Evolutionary conservation across 1,140 invertebrate species (phyloP), one percentile per base, ranked within the genome.

Genomic region (Euglossa dilemma): DNA sequence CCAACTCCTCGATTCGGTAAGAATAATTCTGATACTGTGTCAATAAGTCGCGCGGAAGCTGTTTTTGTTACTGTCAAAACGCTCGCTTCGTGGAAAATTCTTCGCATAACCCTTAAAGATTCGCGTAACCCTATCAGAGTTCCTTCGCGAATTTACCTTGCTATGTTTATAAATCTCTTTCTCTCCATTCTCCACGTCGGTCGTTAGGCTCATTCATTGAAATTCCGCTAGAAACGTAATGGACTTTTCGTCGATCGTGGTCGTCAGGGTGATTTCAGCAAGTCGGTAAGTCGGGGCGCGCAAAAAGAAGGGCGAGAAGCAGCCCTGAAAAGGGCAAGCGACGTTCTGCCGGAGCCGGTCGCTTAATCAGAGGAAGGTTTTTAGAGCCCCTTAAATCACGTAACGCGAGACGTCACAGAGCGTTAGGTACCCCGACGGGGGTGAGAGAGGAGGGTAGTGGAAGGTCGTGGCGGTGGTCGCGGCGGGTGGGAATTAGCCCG

Each of bases 331-430:
- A 92, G 89, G 89, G 86, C 91, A 88, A 92, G 85, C 91, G 91
- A 92, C 91, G 87, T 91, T 93, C 88, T 82, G 81, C 78, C 80
- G 77, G 85, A 88, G 90, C 85, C 84, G 88, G 88, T 89, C 85
- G 92, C 92, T 93, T 94, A 94, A 94, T 94, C 93, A 93, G 91
- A 91, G 92, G 89, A 85, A 89, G 92, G 86, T 93, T 93, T 93
- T 93, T 93, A 89, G 90, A 87, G 82, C 89, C 87, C 86, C 86
- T 93, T 92, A 93, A 93, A 93, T 93, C 90, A 90, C 89, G 87
- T 91, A 93, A 93, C 91, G 88, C 90, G 88, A 91, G 83, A 89
- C 88, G 89, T 91, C 90, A 92, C 87, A 70, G 85, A 70, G 78
- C 80, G 79, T 76, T 59, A 78, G 74, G 64, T 69, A 64, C 23